Evolutionary conservation across 2,113 vertebrate genomes (phyloP).

Genomic region (Syngnathoides biaculeatus): DNA sequence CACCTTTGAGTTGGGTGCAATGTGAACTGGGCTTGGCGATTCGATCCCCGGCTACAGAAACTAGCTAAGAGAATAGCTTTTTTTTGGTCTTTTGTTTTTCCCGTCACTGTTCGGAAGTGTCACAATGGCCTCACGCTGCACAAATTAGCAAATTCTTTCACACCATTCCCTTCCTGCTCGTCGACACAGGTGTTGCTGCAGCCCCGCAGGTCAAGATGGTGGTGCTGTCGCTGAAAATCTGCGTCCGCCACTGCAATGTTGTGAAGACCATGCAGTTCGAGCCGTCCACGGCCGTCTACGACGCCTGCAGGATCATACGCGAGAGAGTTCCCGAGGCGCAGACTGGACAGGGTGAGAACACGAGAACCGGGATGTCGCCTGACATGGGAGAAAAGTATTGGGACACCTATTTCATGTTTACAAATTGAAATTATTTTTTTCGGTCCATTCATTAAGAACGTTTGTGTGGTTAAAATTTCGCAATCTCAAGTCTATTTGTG

Average conservation of each 20-base stretch:
- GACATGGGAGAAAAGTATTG: not conserved
- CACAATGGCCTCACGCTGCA: too few relatives aligned
- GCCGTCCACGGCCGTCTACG: constrained; percentile 90
- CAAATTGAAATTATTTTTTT: constrained; percentile 1
- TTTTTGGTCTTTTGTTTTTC: too few relatives aligned
- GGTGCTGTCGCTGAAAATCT: constrained; percentile 94
- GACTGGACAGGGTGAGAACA: constrained; percentile 83
- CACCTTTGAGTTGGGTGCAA: too few relatives aligned
- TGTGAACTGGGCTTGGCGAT: too few relatives aligned
- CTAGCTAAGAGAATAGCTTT: too few relatives aligned
- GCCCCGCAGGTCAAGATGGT: constrained; percentile 79
- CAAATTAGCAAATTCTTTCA: too few relatives aligned
- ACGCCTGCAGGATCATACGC: constrained; percentile 90
- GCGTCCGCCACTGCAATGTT: constrained; percentile 95
- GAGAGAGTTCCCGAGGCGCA: constrained; percentile 95
- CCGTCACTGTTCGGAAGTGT: too few relatives aligned
- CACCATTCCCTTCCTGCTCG: not conserved
- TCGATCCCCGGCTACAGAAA: too few relatives aligned
- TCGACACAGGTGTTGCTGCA: constrained; percentile 47
- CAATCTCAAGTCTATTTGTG: not conserved
- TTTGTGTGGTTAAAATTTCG: too few relatives aligned
- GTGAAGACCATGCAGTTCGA: constrained; percentile 99
- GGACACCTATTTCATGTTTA: not conserved
- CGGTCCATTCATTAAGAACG: not conserved
- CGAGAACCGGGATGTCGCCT: not conserved